These are phyloP conservation scores for Gadus chalcogrammus DNA, from an alignment of 2,113 vertebrate genomes.

Conservation along the genomic window DNA sequence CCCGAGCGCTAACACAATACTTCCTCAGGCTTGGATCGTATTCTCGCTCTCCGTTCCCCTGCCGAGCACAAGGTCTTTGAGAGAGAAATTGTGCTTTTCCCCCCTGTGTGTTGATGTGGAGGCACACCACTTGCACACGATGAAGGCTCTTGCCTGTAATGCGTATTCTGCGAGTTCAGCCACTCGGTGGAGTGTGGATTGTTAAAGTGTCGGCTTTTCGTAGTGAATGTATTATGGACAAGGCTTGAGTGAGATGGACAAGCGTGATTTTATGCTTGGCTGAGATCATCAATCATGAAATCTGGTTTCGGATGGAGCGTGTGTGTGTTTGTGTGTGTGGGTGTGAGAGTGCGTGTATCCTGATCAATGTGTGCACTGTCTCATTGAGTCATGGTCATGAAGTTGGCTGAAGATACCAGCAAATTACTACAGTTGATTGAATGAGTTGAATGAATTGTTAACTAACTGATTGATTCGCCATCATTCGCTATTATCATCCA, in stretches of 20 bases:
- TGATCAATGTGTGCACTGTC: too few species aligned
- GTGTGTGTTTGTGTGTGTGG: slow-evolving; percentile 24
- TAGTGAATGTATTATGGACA: slow-evolving; percentile 52
- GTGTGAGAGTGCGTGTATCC: slow-evolving; percentile 11
- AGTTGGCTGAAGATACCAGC: too few species aligned
- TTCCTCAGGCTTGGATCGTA: not conserved
- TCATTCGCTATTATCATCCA: too few species aligned
- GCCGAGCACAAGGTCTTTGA: not conserved
- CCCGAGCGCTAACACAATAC: not conserved
- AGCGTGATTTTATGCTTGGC: slow-evolving; percentile 63
- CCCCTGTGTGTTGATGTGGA: too few species aligned
- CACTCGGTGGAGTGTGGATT: slow-evolving; percentile 33
- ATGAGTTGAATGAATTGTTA: too few species aligned
- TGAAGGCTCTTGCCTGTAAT: slow-evolving; percentile 20
- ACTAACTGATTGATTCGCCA: too few species aligned
- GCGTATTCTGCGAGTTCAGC: slow-evolving; percentile 1
- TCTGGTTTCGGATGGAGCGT: slow-evolving; percentile 48
- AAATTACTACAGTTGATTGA: too few species aligned
- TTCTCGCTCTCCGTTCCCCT: not conserved
- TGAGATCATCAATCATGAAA: slow-evolving; percentile 14
- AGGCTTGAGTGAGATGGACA: slow-evolving; percentile 57
- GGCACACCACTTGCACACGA: not conserved
- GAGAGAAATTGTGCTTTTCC: not conserved
- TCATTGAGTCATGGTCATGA: too few species aligned
- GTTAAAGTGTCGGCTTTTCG: slow-evolving; percentile 54